Conservation (phyloP, 2,888 invertebrate species). For the Muschampia plurimacula region DNA sequence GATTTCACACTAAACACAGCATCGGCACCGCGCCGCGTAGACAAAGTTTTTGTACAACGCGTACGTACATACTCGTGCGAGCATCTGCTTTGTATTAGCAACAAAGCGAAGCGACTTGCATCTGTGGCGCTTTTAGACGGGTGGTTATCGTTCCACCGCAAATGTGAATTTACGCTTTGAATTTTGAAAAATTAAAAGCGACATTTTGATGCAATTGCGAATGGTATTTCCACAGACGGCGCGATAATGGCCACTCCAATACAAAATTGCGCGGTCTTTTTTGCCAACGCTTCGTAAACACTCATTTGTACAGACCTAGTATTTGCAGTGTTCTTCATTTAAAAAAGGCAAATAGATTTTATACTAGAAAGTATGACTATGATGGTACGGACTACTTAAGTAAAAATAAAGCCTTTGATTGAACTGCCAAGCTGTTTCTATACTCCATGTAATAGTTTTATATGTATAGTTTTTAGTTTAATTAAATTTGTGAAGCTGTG, state of each 20-base stretch:
- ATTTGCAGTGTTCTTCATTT: conserved; percentile 56
- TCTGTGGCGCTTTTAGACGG: conserved; percentile 77
- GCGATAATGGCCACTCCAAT: conserved; percentile 83
- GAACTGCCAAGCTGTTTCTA: too few relatives aligned
- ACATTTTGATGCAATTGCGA: conserved; percentile 81
- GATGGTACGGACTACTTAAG: too few relatives aligned
- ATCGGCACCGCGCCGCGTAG: conserved; percentile 42
- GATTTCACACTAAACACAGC: conserved; percentile 23
- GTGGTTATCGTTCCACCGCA: conserved; percentile 75
- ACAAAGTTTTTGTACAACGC: conserved; percentile 73
- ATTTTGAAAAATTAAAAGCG: conserved; percentile 83
- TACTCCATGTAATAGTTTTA: too few relatives aligned
- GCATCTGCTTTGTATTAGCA: conserved; percentile 72
- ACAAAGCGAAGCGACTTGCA: conserved; percentile 72
- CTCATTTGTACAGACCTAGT: conserved; percentile 62
- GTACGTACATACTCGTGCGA: conserved; percentile 57
- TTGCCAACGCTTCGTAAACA: conserved; percentile 72
- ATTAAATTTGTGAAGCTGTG: too few relatives aligned
- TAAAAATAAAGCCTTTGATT: too few relatives aligned
- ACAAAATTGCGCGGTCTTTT: conserved; percentile 69
- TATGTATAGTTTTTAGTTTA: too few relatives aligned
- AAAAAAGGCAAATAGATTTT: too few relatives aligned
- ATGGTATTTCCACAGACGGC: conserved; percentile 75
- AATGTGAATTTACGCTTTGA: conserved; percentile 81
- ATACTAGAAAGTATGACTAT: too few relatives aligned